Base-by-base conservation (phyloP, 92 coral and sea anemone species). In the Chrysogorgia sp. region DNA sequence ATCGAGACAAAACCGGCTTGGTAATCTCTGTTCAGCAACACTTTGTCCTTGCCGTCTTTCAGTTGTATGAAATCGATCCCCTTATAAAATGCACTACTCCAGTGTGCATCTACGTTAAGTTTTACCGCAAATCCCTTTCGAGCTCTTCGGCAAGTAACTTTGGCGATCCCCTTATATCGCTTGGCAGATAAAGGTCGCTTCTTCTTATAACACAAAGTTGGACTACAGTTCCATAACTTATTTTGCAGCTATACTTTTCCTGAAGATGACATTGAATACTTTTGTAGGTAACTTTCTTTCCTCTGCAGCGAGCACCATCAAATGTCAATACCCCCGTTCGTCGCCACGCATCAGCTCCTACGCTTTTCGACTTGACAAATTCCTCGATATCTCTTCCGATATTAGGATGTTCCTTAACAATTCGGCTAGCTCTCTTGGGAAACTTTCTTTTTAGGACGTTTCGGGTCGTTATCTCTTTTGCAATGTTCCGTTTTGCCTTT, bases 1-100 rank as follows among this genome's bases (percentile, higher is more conserved):
- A 26, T 86, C 90, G 0, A 86, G 75, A 10, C 84, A 53, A 82
- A 86, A 7, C 90, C 86, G 3, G 90, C 87, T 29, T 86, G 90
- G 37, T 86, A 81, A 23, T 86, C 86, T 24, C 87, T 40, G 34
- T 77, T 82, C 33, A 86, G 2, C n/a, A 76, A 29, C 15, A 82
- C 47, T 70, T 82, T 86, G 65, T 86, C 56, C 14, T 14, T 55
- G 21, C 87, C 90, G 71, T 82, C 87, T n/a, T 34, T 65, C 14
- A 63, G 34, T 34, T 87, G 90, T 5, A 87, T 21, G 0, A 20
- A 28, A 58, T 82, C 90, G 0, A 87, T 58, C 9, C 70, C 87
- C 60, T 77, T 83, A 32, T 87, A 87, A 8, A 86, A 58, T 4
- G 30, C 56, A 64, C 31, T 34, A 64, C 48, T 34, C 71, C 71